Conservation (phyloP, 2,113 vertebrate genomes). For the Alexandromys fortis region DNA sequence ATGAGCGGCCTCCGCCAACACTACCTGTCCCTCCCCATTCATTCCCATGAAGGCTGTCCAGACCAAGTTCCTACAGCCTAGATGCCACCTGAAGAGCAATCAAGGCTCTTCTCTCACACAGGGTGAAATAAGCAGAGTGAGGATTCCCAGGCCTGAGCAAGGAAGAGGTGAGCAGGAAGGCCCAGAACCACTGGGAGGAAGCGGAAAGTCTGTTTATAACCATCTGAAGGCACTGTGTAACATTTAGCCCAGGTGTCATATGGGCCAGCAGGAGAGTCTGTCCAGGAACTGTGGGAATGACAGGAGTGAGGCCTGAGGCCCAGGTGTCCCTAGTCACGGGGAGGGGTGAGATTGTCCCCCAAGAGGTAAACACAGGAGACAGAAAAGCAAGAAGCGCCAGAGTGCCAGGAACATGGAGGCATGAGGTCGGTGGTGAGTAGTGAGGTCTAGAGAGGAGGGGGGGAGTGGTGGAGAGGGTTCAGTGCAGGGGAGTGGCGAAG, state of each 20-base stretch:
- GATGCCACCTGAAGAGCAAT: background rate
- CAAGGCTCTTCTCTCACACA: background rate
- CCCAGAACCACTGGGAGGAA: background rate
- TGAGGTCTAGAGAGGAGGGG: too few species aligned
- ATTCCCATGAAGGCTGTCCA: background rate
- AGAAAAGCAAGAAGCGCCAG: background rate
- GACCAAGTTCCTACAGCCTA: background rate
- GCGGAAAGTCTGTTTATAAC: background rate
- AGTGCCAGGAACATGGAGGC: background rate
- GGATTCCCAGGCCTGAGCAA: background rate
- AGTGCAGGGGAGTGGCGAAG: too few species aligned
- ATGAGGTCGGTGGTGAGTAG: background rate
- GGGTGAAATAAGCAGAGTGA: accelerated
- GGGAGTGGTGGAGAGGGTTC: accelerated
- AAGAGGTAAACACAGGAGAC: background rate
- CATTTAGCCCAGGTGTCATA: background rate
- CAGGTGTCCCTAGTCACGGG: background rate
- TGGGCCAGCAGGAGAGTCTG: too few species aligned
- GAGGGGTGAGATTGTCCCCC: accelerated
- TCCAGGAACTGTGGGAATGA: background rate
- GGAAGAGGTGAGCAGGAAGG: accelerated
- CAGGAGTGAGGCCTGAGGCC: background rate
- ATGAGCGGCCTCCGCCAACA: too few species aligned
- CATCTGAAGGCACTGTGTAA: background rate
- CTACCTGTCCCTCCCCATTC: background rate